Base-by-base conservation (phyloP, 2,113 vertebrate species). In the Hippocampus barbouri region DNA sequence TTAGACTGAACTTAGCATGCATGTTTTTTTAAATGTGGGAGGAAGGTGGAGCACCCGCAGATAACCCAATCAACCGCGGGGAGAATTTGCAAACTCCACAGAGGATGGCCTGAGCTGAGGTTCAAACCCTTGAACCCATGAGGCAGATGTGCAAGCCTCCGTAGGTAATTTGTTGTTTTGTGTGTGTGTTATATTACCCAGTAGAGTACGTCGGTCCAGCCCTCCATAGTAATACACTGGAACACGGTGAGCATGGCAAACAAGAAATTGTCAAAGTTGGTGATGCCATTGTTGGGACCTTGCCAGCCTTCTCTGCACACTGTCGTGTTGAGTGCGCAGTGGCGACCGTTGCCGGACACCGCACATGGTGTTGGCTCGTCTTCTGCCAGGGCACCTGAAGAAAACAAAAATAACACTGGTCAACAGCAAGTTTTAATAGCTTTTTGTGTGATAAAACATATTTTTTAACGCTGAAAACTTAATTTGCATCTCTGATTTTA, bases 151-250 rank as follows among this genome's bases (percentile, higher is more conserved):
- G 51, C 8, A 1, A 49, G 47, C 21, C 21, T 54, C 51, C 7
- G 2, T 21, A 38, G 1, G 8, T 54, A 54, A 16, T 20, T 54
- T 9, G 7, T 9, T 11, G 4, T 25, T 25, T 11, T 30, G 11
- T 34, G 12, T 18, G 11, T 34, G 12, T 21, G 8, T 21, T n/a
- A n/a, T 45, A 68, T 85, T 89, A 98, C 97, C 97, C 97, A 99
- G 90, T 98, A 98, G 11, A 99, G 91, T 56, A 98, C 96, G 4
- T 99, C 97, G 0, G 96, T 98, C 97, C 97, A 99, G 40, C 97
- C 97, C 85, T 99, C 97, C 97, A 99, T 99, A 71, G 97, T 98
- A 88, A 99, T 98, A 70, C 97, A 98, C 91, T 99, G 97, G 88
- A 99, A 98, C 82, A 99, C 97, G 30, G 97, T 98, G 79, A 99